Base-by-base conservation (phyloP, 2,888 invertebrate species). In the Acrobasis repandana region DNA sequence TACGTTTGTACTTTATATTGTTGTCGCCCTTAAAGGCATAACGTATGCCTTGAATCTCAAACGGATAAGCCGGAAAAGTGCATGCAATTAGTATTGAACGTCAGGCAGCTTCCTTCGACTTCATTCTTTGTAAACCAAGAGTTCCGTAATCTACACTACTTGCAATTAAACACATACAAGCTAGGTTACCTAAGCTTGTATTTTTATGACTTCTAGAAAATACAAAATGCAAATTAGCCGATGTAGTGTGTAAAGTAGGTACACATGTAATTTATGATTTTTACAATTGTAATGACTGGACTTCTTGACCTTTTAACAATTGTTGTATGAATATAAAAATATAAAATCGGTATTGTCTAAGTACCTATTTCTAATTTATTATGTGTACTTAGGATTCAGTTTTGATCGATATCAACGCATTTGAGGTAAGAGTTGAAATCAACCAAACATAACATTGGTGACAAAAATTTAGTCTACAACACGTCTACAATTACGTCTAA, bases 31-130 rank as follows among this genome's bases (percentile, higher is more conserved):
- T 38, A 10, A 38, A 54, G 20, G 54, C 1, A 38, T 54, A 20
- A 54, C 38, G 54, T 54, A 54, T 54, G 54, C 14, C 20, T 54
- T 38, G 54, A 54, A 54, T 54, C 38, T 14, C 54, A 54, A 54
- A 54, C 20, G 54, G 18, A 54, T 54, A 20, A 54, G 54, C 54
- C 54, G 38, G 54, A 38, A 54, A 36, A 54, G 18, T 54, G 28
- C 18, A 43, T 54, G 20, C 36, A 43, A 54, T 54, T 54, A 54
- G 36, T 38, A 38, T 38, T 18, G 54, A 43, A 54, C 14, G 43
- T 38, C 18, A 18, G 38, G 16, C 43, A 14, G 43, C 54, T 54
- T 54, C 54, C 54, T 43, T 14, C n/a, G n/a, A 43, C 43, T 43
- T 38, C 10, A 38, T 43, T 43, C 38, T 14, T 38, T 38, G 38